Conservation (phyloP, 2,113 vertebrate genomes). For the Myodes glareolus region DNA sequence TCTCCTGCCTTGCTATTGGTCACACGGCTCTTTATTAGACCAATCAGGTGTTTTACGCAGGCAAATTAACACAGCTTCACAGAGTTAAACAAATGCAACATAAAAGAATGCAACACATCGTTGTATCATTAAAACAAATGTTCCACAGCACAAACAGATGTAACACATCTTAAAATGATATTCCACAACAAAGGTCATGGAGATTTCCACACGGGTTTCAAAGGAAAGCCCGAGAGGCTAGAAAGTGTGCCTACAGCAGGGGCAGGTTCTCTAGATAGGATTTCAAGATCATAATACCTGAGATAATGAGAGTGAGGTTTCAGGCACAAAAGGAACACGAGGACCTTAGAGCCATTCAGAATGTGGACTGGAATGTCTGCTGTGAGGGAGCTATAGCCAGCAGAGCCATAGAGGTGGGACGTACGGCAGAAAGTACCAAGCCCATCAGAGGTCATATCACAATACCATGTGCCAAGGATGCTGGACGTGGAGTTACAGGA, state of each 20-base stretch:
- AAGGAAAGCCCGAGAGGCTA: neutral
- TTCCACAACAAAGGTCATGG: neutral
- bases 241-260: neutral
- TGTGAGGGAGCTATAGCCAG: neutral
- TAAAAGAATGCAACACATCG: no score
- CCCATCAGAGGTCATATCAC: no score
- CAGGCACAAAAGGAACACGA: neutral
- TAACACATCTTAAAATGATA: no score
- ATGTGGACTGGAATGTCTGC: neutral
- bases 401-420: neutral
- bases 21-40: no score
- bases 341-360: neutral
- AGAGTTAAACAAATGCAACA: no score
- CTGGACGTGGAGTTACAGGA: neutral
- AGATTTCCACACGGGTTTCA: neutral
- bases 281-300: neutral
- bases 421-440: neutral
- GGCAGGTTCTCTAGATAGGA: neutral
- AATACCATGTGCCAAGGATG: no score
- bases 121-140: no score
- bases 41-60: no score
- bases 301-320: no score
- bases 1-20: no score
- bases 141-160: no score
- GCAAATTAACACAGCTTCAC: no score